These are phyloP conservation scores for Epizoanthus rinbou DNA, from an alignment of 92 coral and sea anemone species.

Conservation along the genomic window DNA sequence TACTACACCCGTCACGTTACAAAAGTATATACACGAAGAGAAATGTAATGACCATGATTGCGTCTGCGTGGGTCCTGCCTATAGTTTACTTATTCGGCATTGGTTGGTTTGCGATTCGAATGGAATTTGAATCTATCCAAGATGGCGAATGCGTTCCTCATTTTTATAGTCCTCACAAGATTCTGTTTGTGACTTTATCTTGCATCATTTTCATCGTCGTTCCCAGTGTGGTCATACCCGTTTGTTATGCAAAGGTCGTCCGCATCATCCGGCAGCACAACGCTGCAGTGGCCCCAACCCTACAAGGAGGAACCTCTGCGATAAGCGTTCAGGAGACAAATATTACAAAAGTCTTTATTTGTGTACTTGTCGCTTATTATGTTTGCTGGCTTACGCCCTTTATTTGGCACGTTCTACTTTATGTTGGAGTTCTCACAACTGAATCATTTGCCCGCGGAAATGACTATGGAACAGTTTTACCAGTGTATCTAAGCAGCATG, in stretches of 20 bases:
- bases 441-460: neutral
- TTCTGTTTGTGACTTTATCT: neutral
- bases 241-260: slow-evolving; percentile 6
- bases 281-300: neutral
- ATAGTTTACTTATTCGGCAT: neutral
- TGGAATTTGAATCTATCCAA: neutral
- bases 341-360: slow-evolving; percentile 2
- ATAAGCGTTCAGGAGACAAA: slow-evolving; percentile 1
- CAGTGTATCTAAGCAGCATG: slow-evolving; percentile 29
- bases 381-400: slow-evolving; percentile 29
- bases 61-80: neutral
- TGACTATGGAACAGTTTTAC: neutral
- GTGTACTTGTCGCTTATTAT: slow-evolving; percentile 18
- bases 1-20: neutral
- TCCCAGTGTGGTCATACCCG: slow-evolving; percentile 9
- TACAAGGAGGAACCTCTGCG: neutral
- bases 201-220: neutral
- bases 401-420: slow-evolving; percentile 13
- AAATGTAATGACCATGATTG: neutral
- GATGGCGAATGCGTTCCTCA: slow-evolving; percentile 7
- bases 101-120: slow-evolving; percentile 20
- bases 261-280: slow-evolving; percentile 24
- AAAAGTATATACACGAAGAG: slow-evolving; percentile 9
- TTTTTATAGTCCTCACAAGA: neutral
- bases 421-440: neutral